These are phyloP conservation scores for Sepiola atlantica DNA, from an alignment of 2,888 invertebrate genomes.

Conservation along the genomic window DNA sequence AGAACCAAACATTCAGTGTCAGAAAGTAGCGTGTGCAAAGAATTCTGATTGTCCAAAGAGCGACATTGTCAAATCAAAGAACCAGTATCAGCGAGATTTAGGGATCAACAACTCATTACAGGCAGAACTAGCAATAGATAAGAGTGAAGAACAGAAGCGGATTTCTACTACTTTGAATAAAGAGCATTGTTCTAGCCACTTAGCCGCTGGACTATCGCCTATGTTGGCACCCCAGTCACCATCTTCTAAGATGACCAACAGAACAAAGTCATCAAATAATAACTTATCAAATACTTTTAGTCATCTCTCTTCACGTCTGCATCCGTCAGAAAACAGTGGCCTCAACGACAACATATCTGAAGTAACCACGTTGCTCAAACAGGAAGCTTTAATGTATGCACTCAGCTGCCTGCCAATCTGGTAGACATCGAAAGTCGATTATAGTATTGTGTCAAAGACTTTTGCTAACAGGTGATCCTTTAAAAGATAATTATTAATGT, in stretches of 20 bases:
- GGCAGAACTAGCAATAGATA: slow-evolving; percentile 35
- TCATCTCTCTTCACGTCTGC: background rate
- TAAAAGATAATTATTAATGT: slow-evolving; percentile 35
- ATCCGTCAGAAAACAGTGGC: background rate
- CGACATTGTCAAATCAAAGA: slow-evolving; percentile 36
- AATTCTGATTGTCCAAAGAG: slow-evolving; percentile 38
- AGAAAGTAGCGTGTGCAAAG: background rate
- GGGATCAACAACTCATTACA: slow-evolving; percentile 42
- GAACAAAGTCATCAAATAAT: slow-evolving; percentile 18
- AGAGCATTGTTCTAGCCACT: background rate
- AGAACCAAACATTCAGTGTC: slow-evolving; percentile 37
- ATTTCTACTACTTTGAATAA: slow-evolving; percentile 10
- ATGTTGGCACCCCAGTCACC: background rate
- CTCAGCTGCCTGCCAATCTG: background rate
- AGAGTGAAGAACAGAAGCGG: slow-evolving; percentile 32
- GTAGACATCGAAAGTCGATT: background rate
- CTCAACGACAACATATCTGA: background rate
- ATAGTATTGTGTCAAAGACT: background rate
- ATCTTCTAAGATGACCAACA: background rate
- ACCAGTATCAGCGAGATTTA: slow-evolving; percentile 33
- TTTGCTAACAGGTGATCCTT: background rate
- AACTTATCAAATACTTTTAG: background rate
- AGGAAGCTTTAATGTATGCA: slow-evolving; percentile 33
- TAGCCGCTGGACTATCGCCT: background rate
- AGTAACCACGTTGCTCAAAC: slow-evolving; percentile 34